Evolutionary conservation across 2,797 vertebrate species (phyloP), one percentile per base, ranked within the genome.

Genomic region (Naso thynnoides): DNA sequence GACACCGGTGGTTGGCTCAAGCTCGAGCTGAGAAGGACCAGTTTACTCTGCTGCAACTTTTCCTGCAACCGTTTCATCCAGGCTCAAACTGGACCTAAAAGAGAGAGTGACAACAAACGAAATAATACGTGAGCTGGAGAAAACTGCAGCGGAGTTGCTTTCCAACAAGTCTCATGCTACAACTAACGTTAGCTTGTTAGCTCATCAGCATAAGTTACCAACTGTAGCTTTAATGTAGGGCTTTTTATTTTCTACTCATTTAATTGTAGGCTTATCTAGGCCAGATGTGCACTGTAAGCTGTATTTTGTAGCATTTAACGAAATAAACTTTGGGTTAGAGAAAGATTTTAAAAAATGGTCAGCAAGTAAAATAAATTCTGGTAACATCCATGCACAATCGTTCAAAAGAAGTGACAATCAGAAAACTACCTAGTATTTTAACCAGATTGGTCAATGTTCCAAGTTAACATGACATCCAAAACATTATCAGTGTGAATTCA

Each of bases 221-320:
- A n/a, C n/a, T n/a, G n/a, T n/a, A n/a, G n/a, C 71, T 4, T 54
- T 26, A 71, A 42, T 45, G 27, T 48, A 45, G 10, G 33, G 24
- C 36, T 38, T 0, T 29, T 50, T 16, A 58, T 6, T 21, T 52
- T 39, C 10, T 33, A 33, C 8, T 33, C 39, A 49, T 42, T 49
- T 36, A 52, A 52, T 45, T 13, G 0, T 19, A 27, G 36, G 26
- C 5, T 36, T 16, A 38, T 36, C 14, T 50, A 23, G 39, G 26
- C 38, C 31, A 14, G 47, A 24, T 36, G 9, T 54, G 8, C 19
- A 26, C 23, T 23, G 27, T 55, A 21, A n/a, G 45, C 3, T 38
- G 15, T 42, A 26, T 19, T 33, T n/a, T 59, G 8, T 16, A 13
- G n/a, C 4, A 18, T 41, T 66, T 0, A 27, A 41, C 7, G 16